Base-by-base conservation (phyloP, 2,797 vertebrate genomes). In the Coregonus suidteri region DNA sequence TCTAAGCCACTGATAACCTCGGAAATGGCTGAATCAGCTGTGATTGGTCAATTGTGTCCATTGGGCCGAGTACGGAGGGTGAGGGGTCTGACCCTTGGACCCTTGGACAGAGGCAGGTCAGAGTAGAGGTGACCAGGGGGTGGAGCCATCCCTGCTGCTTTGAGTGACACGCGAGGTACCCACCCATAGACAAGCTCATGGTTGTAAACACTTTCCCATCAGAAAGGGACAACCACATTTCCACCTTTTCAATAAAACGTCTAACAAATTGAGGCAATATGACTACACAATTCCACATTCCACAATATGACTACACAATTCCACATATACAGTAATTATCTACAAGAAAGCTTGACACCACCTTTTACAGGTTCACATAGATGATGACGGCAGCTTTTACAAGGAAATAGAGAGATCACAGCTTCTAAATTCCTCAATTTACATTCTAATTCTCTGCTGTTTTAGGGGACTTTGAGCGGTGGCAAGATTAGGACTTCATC, bases 131-230 rank as follows among this genome's bases (percentile, higher is more conserved):
- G 76, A 75, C 35, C 35, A 6, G 20, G 77, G 47, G 76, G 56
- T n/a, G 82, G 76, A 71, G 75, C 62, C 6, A 83, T 64, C 35
- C 87, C 91, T 91, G 85, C 89, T 89, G 79, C 85, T 86, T 69
- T 56, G 51, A 77, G 7, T 81, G 80, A 78, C 83, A 92, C 31
- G 79, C 73, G 87, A 70, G n/a, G 1, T 37, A 25, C 37, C 77
- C 77, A 68, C 0, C 37, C 56, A 51, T 35, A 18, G 34, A 4
- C 7, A 37, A 52, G 11, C 64, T 65, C 6, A 31, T 30, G 13
- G 14, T 11, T 3, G 52, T 67, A 30, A 64, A 65, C 68, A 41
- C 53, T 37, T 59, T 59, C 41, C 47, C 20, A 71, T 53, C 67
- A 59, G 18, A 51, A 52, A 5, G n/a, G 53, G 53, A 13, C 34